Evolutionary conservation across 2,113 vertebrate genomes (phyloP).

Genomic region (Thamnophis sirtalis): DNA sequence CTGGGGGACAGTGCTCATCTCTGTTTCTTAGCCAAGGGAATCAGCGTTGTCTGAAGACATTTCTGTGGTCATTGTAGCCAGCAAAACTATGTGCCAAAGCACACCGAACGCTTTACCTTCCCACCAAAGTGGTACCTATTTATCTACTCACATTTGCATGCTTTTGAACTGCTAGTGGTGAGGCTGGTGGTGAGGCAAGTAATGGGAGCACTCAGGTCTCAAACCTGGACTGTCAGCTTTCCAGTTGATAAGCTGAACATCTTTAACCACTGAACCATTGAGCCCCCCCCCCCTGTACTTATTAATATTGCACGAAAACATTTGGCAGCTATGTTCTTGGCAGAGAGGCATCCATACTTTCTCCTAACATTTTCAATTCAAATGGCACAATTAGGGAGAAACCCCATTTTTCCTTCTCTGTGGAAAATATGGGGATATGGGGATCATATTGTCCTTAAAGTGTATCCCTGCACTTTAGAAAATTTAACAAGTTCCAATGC

Average conservation of each 20-base stretch:
- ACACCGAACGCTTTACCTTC: background rate
- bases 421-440: background rate
- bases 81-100: background rate
- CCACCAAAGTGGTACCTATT: background rate
- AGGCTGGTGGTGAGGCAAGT: background rate
- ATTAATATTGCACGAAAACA: background rate
- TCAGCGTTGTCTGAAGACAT: background rate
- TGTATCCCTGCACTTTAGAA: background rate
- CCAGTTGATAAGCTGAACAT: background rate
- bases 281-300: background rate
- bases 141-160: background rate
- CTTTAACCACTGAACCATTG: background rate
- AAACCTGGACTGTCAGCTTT: background rate
- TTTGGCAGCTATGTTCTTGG: background rate
- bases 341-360: background rate
- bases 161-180: background rate
- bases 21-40: background rate
- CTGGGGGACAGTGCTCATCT: no score
- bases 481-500: background rate
- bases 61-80: background rate
- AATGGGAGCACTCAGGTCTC: background rate
- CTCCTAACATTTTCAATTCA: background rate
- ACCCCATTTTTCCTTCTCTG: background rate
- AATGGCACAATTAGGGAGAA: background rate
- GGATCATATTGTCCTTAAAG: background rate